Conservation (phyloP, 2,888 invertebrate genomes). For the Herminia tarsipennalis region DNA sequence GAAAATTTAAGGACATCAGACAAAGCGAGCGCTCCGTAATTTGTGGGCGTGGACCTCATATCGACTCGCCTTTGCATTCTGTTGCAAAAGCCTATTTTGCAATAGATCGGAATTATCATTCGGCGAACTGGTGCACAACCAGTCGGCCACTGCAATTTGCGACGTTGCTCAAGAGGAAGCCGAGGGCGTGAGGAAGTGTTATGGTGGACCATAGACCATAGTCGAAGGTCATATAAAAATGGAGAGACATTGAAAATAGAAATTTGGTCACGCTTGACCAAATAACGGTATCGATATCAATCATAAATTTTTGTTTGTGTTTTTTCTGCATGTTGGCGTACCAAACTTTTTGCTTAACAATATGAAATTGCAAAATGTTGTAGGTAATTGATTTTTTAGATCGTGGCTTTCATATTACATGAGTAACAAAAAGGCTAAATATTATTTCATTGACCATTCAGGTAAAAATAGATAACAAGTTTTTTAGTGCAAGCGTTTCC, state of each 20-base stretch:
- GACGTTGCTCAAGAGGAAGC: slow-evolving; percentile 71
- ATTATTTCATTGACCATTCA: too few species aligned
- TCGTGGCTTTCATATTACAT: slow-evolving; percentile 8
- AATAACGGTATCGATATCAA: slow-evolving; percentile 29
- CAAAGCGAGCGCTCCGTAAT: slow-evolving; percentile 71
- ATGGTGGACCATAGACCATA: slow-evolving; percentile 65
- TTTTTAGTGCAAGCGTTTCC: too few species aligned
- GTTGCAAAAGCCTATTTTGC: slow-evolving; percentile 75
- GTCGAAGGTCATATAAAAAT: slow-evolving; percentile 68
- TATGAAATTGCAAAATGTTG: slow-evolving; percentile 8
- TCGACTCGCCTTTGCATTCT: slow-evolving; percentile 74
- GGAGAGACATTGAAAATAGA: slow-evolving; percentile 61
- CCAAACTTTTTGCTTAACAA: slow-evolving; percentile 18
- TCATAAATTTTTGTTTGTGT: slow-evolving; percentile 28
- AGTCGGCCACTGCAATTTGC: slow-evolving; percentile 60
- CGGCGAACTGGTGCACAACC: slow-evolving; percentile 82
- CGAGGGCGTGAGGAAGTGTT: slow-evolving; percentile 70
- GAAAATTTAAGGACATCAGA: slow-evolving; percentile 61
- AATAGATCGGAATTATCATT: slow-evolving; percentile 83
- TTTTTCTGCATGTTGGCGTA: slow-evolving; percentile 25
- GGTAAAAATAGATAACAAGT: too few species aligned
- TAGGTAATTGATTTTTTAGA: not conserved
- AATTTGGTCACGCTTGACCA: slow-evolving; percentile 58
- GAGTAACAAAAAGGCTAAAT: too few species aligned
- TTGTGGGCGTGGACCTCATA: slow-evolving; percentile 78